Base-by-base conservation (phyloP, 2,888 invertebrate species). In the Aspidiotus destructor region DNA sequence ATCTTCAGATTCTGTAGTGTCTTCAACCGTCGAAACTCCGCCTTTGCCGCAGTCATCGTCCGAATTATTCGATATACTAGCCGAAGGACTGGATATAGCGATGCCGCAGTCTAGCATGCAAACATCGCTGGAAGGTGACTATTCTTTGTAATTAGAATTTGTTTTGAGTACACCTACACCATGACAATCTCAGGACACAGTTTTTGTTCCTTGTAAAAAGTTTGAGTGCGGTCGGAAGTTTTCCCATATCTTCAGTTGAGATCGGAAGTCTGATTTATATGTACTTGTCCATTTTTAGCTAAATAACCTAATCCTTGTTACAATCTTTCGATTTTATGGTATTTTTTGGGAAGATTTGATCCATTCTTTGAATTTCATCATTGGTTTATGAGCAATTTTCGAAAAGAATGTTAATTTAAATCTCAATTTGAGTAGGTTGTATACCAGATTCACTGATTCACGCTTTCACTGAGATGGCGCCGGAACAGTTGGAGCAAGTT, bases 381-480 rank as follows among this genome's bases (percentile, higher is more conserved):
- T 3, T 13, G 10, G 48, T 48, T 48, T 13, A 11, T 13, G n/a
- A 2, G 48, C 6, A 48, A 48, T 13, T 48, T 48, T 48, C 48
- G 48, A 48, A 48, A 6, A 3, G 40, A 58, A 58, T 58, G 40
- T 52, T 67, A 58, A 48, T 67, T 28, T 15, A 28, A 41, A 57
- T 67, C 58, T 67, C 60, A 41, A 67, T 67, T 67, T 67, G 41
- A 67, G 52, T 67, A 69, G 69, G 69, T 69, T 52, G 62, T 40
- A 54, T 69, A 62, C 62, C 62, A n/a, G 69, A 69, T 62, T 75
- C 73, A n/a, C 73, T 78, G 28, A 76, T 77, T 1, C 79, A 80
- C 72, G 79, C 79, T 44, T 78, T 79, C 60, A 76, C 79, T 75
- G 79, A 79, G 72, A 78, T 81, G 76, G 81, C 81, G 74, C 78